phyloP scores from a whole-genome alignment of 2,888 invertebrate species.

The Catocala nupta region DNA sequence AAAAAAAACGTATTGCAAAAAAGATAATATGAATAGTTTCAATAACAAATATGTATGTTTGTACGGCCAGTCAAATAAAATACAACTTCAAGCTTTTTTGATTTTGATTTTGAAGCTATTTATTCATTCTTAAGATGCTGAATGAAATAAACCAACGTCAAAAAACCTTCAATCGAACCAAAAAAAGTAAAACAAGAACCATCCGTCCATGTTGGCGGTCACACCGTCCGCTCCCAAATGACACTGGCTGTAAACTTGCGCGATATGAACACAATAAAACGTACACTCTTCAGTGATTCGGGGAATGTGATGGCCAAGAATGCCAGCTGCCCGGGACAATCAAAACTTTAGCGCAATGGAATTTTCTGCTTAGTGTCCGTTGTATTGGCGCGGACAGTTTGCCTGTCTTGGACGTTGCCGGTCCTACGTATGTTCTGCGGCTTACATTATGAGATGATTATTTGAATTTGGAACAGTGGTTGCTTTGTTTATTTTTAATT shows the following conservation, averaged over 20 bases:
- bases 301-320: slow-evolving; percentile 82
- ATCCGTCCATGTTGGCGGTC: slow-evolving; percentile 11
- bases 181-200: slow-evolving; percentile 14
- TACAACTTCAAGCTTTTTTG: too few species aligned
- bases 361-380: slow-evolving; percentile 85
- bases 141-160: too few species aligned
- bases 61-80: too few species aligned
- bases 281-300: slow-evolving; percentile 72
- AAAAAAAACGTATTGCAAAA: too few species aligned
- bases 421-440: slow-evolving; percentile 33
- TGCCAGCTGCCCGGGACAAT: slow-evolving; percentile 87
- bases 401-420: slow-evolving; percentile 61
- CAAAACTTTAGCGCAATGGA: slow-evolving; percentile 84
- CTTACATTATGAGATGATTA: slow-evolving; percentile 42
- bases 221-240: slow-evolving; percentile 18
- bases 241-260: slow-evolving; percentile 23
- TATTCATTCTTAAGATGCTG: too few species aligned
- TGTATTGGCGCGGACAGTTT: slow-evolving; percentile 73
- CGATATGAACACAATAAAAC: slow-evolving; percentile 82
- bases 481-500: slow-evolving; percentile 16
- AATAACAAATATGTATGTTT: too few species aligned
- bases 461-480: slow-evolving; percentile 23
- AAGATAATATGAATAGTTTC: too few species aligned
- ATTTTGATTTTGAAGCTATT: too few species aligned
- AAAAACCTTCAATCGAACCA: slow-evolving; percentile 7